Evolutionary conservation across 1,140 invertebrate species (phyloP).

Genomic region (Ceratina australensis): DNA sequence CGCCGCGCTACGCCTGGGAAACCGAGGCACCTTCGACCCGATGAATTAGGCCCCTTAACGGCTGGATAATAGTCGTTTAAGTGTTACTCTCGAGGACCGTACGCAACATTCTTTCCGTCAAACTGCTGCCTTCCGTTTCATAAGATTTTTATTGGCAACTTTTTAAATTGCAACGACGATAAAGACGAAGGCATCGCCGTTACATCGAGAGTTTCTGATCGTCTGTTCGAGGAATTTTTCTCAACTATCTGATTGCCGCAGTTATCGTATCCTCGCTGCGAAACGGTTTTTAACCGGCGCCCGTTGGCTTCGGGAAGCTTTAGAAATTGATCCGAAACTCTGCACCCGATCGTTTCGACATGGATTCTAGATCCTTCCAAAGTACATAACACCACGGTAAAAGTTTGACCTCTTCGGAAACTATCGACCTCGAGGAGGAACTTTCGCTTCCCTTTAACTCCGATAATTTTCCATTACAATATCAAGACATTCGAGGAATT

Average conservation of each 20-base stretch:
- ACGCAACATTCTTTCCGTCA: not conserved
- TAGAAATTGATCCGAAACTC: slow-evolving; percentile 31
- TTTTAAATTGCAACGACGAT: too few relatives aligned
- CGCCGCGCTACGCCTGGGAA: not conserved
- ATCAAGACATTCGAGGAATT: not conserved
- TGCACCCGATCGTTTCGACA: not conserved
- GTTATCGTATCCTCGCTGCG: not conserved
- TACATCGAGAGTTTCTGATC: not conserved
- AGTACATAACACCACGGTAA: not conserved
- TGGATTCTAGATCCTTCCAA: slow-evolving; percentile 3
- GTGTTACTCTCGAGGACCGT: not conserved
- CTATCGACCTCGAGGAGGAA: not conserved
- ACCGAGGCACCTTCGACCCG: not conserved
- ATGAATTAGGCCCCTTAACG: not conserved
- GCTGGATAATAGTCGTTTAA: not conserved
- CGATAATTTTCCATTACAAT: not conserved
- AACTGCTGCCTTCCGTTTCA: not conserved
- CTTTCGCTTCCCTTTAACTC: not conserved
- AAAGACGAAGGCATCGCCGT: not conserved
- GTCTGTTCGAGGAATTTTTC: not conserved
- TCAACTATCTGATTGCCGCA: not conserved
- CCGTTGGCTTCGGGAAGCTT: slow-evolving; percentile 21
- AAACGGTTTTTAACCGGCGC: not conserved
- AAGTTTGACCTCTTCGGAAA: not conserved
- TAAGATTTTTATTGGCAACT: not conserved